Conservation (phyloP, 2,113 vertebrate genomes). For the Neodon shergylaensis region DNA sequence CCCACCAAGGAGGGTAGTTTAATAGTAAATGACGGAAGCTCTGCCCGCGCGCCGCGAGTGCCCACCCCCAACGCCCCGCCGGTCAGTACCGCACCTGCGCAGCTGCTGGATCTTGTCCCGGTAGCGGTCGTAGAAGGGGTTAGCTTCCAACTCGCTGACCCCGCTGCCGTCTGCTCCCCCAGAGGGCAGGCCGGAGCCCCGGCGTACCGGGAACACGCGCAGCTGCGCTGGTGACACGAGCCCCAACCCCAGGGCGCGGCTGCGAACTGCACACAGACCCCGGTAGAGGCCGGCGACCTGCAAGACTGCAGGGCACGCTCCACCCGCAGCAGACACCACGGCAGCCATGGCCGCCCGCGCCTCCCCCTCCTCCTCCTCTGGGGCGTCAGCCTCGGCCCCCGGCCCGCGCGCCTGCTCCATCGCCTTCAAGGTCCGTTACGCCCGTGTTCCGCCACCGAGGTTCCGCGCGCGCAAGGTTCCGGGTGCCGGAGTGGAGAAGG, state of each 20-base stretch:
- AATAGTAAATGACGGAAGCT: too few relatives aligned
- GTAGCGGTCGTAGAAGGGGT: constrained; percentile 93
- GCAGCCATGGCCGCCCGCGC: constrained; percentile 33
- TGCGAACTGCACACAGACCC: constrained; percentile 89
- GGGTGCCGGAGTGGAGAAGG: not conserved
- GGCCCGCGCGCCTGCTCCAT: constrained; percentile 46
- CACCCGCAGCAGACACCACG: not conserved
- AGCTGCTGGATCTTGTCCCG: constrained; percentile 93
- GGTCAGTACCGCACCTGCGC: constrained; percentile 87
- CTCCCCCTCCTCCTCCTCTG: not conserved
- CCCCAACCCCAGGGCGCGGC: constrained; percentile 88
- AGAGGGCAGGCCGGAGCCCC: constrained; percentile 24
- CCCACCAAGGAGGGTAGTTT: not conserved
- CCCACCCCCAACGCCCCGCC: not conserved
- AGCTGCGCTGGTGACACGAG: constrained; percentile 86
- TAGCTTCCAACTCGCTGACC: constrained; percentile 87
- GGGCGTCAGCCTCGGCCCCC: not conserved
- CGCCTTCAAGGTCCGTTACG: constrained; percentile 48
- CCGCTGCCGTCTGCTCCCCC: constrained; percentile 12
- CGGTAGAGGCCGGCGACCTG: constrained; percentile 90
- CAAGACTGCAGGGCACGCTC: constrained; percentile 69
- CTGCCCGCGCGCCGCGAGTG: not conserved
- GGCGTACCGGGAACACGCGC: constrained; percentile 88
- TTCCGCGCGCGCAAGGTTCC: constrained; percentile 74
- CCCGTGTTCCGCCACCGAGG: not conserved